A percentile compares a stretch with the other conserved stretches of the same genome.
Evolutionary conservation across 23 tunicate genomes (phyloP).

Genomic region (Trididemnum miniatum): DNA sequence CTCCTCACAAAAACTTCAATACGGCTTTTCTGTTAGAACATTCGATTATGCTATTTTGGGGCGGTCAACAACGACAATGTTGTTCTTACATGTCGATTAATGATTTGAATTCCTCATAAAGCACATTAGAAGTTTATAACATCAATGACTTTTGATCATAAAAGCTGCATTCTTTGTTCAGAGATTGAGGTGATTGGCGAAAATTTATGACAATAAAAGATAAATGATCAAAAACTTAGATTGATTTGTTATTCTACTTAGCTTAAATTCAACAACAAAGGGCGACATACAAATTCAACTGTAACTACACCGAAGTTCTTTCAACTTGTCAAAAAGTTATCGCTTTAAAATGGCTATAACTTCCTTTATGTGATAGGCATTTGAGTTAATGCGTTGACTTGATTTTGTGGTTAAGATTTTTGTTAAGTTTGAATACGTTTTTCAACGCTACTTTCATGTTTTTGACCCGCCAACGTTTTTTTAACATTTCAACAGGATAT

Average conservation of each 20-base stretch:
- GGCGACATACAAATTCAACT: too few relatives aligned
- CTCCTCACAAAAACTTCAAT: not conserved
- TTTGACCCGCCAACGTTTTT: too few relatives aligned
- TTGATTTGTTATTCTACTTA: not conserved
- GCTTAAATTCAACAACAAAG: too few relatives aligned
- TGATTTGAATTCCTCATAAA: not conserved
- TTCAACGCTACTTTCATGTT: too few relatives aligned
- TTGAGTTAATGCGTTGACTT: too few relatives aligned
- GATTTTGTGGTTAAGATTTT: too few relatives aligned
- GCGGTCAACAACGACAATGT: not conserved
- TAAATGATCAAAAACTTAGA: not conserved
- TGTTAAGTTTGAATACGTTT: too few relatives aligned
- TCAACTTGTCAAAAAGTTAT: too few relatives aligned
- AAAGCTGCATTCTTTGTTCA: not conserved
- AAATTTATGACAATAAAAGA: not conserved
- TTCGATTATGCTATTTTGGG: not conserved
- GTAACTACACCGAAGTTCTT: too few relatives aligned
- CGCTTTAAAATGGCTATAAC: too few relatives aligned
- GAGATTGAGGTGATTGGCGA: not conserved
- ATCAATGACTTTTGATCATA: not conserved
- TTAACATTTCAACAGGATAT: not conserved
- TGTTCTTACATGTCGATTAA: too few relatives aligned
- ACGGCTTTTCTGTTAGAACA: not conserved
- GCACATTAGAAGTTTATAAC: not conserved
- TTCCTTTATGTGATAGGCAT: too few relatives aligned